Percentiles rank a stretch among this genome's conserved stretches.
Conservation (phyloP, 2,113 vertebrate genomes). For the Tylochromis polylepis region DNA sequence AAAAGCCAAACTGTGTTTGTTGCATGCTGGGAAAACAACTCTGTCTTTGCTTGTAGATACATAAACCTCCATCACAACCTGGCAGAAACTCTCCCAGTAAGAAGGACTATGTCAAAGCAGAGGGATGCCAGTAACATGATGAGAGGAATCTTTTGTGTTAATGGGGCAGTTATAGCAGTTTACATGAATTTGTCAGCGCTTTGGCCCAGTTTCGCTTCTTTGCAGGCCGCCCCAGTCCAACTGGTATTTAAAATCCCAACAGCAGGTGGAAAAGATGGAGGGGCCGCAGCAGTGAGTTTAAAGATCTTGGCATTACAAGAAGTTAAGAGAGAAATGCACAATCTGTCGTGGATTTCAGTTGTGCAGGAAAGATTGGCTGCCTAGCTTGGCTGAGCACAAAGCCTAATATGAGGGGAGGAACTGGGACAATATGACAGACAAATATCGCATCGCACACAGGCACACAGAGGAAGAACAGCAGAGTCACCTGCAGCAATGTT, state of each 20-base stretch:
- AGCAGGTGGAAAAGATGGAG: conserved; percentile 21
- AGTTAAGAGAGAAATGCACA: conserved; percentile 36
- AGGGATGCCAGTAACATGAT: conserved; percentile 35
- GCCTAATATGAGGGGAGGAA: neutral
- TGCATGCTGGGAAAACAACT: conserved; percentile 25
- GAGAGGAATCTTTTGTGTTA: conserved; percentile 13
- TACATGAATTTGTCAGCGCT: conserved; percentile 11
- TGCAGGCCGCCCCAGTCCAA: neutral
- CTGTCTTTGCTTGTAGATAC: conserved; percentile 11
- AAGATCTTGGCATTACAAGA: conserved; percentile 29
- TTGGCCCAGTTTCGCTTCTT: conserved; percentile 6
- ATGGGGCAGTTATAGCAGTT: conserved; percentile 1
- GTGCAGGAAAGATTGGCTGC: neutral
- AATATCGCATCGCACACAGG: neutral
- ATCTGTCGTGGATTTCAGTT: conserved; percentile 38
- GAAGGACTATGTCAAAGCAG: conserved; percentile 33
- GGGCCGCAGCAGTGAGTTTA: conserved; percentile 24
- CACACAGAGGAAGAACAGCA: neutral
- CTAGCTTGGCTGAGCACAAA: neutral
- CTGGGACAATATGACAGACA: neutral
- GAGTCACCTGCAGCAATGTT: neutral
- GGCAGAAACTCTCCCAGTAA: conserved; percentile 26
- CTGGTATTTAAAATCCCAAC: conserved; percentile 2
- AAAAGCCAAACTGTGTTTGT: conserved; percentile 28
- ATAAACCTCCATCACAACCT: conserved; percentile 47